Evolutionary conservation across 2,797 vertebrate genomes (phyloP).

Genomic region (Nannoperca australis): DNA sequence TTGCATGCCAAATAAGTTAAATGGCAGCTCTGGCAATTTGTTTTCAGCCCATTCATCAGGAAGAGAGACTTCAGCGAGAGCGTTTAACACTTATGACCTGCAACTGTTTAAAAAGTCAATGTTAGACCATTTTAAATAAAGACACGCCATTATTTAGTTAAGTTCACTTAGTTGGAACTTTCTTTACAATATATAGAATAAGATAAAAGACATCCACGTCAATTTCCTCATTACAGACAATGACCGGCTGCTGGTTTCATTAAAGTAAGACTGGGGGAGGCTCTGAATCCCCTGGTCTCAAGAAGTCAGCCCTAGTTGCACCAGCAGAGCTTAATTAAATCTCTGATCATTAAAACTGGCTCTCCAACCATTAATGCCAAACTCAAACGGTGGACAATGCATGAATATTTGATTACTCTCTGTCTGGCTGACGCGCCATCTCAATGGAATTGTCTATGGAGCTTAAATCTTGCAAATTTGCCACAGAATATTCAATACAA

Average conservation of each 20-base stretch:
- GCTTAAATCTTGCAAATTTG: conserved; percentile 36
- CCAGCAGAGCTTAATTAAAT: conserved; percentile 71
- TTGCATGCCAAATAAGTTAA: conserved; percentile 33
- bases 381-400: conserved; percentile 22
- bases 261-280: conserved; percentile 61
- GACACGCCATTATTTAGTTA: background rate
- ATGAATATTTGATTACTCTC: conserved; percentile 69
- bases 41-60: conserved; percentile 13
- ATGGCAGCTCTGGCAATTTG: conserved; percentile 9
- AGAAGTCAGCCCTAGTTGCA: conserved; percentile 24
- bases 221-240: conserved; percentile 66
- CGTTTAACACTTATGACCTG: conserved; percentile 27
- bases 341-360: conserved; percentile 68
- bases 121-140: background rate
- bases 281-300: conserved; percentile 48
- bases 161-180: conserved; percentile 7
- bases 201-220: conserved; percentile 61
- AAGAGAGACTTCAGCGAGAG: background rate
- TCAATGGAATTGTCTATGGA: conserved; percentile 6
- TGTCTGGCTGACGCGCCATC: conserved; percentile 16
- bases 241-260: conserved; percentile 70
- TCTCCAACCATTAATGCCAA: conserved; percentile 43
- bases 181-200: conserved; percentile 12
- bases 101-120: conserved; percentile 16
- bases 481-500: conserved; percentile 30